These are phyloP conservation scores for Dendrocincla fuliginosa DNA, from an alignment of 2,797 vertebrate genomes.

Conservation along the genomic window DNA sequence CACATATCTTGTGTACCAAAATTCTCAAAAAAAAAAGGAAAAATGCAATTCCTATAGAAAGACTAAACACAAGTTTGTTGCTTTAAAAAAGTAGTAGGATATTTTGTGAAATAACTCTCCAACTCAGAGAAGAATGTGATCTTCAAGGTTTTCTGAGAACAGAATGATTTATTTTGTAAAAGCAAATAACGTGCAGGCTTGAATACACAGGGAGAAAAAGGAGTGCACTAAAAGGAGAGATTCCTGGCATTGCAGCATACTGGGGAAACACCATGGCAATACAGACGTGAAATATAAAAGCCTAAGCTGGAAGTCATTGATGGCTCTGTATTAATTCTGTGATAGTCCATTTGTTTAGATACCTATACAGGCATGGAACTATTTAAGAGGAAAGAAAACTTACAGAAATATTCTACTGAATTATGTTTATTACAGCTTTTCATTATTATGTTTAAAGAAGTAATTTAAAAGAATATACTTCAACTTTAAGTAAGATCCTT, in stretches of 20 bases:
- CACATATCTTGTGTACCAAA: background rate
- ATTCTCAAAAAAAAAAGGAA: background rate
- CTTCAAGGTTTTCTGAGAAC: conserved; percentile 32
- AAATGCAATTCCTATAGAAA: background rate
- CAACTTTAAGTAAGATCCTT: background rate
- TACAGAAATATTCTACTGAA: background rate
- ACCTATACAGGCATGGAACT: background rate
- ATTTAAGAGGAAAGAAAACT: background rate
- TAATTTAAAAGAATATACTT: background rate
- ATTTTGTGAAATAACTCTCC: background rate
- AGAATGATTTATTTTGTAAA: conserved; percentile 32
- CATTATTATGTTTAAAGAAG: background rate
- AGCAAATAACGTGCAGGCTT: background rate
- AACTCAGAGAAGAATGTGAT: background rate
- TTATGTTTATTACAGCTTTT: background rate
- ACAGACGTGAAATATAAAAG: background rate
- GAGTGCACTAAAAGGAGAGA: background rate
- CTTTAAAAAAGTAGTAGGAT: background rate
- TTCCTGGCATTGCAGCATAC: conserved; percentile 9
- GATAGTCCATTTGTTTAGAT: background rate
- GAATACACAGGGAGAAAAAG: conserved; percentile 42
- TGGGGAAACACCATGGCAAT: conserved; percentile 46
- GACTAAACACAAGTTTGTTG: background rate
- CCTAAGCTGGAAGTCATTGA: background rate
- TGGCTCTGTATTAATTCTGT: background rate